These are phyloP conservation scores for Vidua chalybeata DNA, from an alignment of 2,113 vertebrate species.

Conservation along the genomic window DNA sequence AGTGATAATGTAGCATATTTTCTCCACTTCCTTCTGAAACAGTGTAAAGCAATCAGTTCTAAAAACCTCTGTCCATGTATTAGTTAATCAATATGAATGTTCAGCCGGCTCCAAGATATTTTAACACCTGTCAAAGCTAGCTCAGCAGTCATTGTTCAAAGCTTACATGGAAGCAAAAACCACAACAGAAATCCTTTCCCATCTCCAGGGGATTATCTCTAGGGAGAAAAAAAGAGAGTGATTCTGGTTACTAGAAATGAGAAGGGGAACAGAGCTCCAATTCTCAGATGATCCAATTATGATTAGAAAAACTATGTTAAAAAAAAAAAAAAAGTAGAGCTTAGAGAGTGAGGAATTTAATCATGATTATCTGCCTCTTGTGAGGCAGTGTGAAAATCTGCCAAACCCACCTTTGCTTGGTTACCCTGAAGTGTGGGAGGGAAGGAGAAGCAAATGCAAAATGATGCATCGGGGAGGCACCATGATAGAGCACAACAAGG, in stretches of 20 bases:
- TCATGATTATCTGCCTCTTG: slow-evolving; percentile 38
- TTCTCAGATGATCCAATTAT: slow-evolving; percentile 69
- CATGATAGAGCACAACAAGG: not conserved
- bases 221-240: not conserved
- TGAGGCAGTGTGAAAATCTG: slow-evolving; percentile 27
- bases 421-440: not conserved
- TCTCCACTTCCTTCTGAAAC: slow-evolving; percentile 24
- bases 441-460: not conserved
- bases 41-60: slow-evolving; percentile 57
- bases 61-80: slow-evolving; percentile 50
- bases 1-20: slow-evolving; percentile 57
- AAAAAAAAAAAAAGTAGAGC: not conserved
- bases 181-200: slow-evolving; percentile 44
- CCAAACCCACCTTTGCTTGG: not conserved
- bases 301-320: slow-evolving; percentile 37
- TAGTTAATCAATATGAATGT: slow-evolving; percentile 71
- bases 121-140: slow-evolving; percentile 68
- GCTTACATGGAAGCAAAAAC: slow-evolving; percentile 58
- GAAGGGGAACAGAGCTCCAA: not conserved
- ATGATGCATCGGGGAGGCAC: not conserved
- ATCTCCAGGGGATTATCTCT: slow-evolving; percentile 52
- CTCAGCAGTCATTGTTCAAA: slow-evolving; percentile 66
- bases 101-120: slow-evolving; percentile 55
- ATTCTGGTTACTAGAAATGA: not conserved
- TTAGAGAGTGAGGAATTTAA: slow-evolving; percentile 22